phyloP scores from a whole-genome alignment of 2,888 invertebrate species.

The Siphlonurus alternatus region DNA sequence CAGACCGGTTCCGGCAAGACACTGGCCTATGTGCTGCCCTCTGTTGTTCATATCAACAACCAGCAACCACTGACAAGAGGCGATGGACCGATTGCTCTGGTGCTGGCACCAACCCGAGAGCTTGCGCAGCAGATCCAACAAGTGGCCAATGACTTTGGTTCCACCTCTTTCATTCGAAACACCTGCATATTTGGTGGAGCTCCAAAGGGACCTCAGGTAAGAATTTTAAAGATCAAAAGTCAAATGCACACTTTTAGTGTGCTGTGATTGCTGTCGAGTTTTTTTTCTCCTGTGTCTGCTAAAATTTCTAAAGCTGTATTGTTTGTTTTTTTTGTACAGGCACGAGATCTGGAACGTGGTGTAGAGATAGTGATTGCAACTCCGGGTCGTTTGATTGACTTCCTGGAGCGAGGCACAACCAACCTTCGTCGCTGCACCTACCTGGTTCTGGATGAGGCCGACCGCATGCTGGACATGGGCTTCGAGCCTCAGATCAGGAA shows the following conservation, averaged over 20 bases:
- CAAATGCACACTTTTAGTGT: no score
- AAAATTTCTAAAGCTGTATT: neutral
- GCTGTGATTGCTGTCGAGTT: no score
- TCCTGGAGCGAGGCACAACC: slow-evolving; percentile 74
- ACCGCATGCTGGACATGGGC: slow-evolving; percentile 96
- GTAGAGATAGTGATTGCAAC: slow-evolving; percentile 93
- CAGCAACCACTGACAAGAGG: slow-evolving; percentile 72
- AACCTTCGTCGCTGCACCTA: slow-evolving; percentile 78
- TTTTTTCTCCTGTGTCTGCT: no score
- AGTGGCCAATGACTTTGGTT: slow-evolving; percentile 85
- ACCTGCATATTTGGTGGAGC: slow-evolving; percentile 98
- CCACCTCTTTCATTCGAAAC: slow-evolving; percentile 69
- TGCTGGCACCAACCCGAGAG: slow-evolving; percentile 82
- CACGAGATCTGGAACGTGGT: slow-evolving; percentile 72
- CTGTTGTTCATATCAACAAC: slow-evolving; percentile 86
- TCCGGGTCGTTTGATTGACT: slow-evolving; percentile 85
- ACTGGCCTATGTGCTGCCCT: slow-evolving; percentile 76
- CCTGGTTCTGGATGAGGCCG: slow-evolving; percentile 87
- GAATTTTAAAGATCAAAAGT: no score
- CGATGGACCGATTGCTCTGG: slow-evolving; percentile 87
- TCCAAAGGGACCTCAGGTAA: slow-evolving; percentile 84
- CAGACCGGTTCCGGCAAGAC: slow-evolving; percentile 74
- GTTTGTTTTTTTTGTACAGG: slow-evolving; percentile 35
- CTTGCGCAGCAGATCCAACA: slow-evolving; percentile 87
- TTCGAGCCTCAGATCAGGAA: slow-evolving; percentile 94